Base-by-base conservation (phyloP, 2,797 vertebrate species). In the Sebastes alutus region DNA sequence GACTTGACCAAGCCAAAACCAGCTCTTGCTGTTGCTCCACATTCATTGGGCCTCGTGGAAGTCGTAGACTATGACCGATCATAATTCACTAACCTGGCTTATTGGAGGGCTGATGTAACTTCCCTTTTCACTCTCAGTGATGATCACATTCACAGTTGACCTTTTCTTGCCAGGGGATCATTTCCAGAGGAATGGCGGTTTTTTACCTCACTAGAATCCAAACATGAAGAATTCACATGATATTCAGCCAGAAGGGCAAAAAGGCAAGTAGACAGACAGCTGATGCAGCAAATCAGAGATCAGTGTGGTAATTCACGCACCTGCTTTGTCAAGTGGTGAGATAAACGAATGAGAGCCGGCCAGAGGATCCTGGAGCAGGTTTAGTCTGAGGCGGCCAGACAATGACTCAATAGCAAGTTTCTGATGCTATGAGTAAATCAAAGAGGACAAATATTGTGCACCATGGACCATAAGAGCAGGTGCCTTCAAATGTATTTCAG, bases 81-180 rank as follows among this genome's bases (percentile, higher is more conserved):
- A 86, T 89, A 84, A 91, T 86, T 90, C 81, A 87, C 83, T 70
- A 70, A 80, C 65, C 85, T 91, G 90, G 85, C 84, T 72, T 81
- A 84, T 76, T 71, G 71, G 23, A 77, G 58, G 60, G 81, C 68
- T 95, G 91, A 94, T 88, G 93, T 90, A 89, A 94, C 88, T 89
- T 92, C 88, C 87, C 75, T 72, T 90, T 92, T 91, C 61, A 64
- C 52, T 82, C 82, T 64, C 71, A 30, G 66, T 85, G 80, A 92
- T 85, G 80, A 92, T 90, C 88, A 84, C 88, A 87, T 92, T 92
- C 76, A 78, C 87, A 89, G 86, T 86, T 88, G 86, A 82, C 74
- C 73, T 84, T 49, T 38, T 78, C 81, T 67, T 78, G 83, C 89
- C 88, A 90, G 67, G 54, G 79, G 62, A 81, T 75, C 63, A 13